Base-by-base conservation (phyloP, 2,797 vertebrate genomes). In the Crenichthys baileyi region DNA sequence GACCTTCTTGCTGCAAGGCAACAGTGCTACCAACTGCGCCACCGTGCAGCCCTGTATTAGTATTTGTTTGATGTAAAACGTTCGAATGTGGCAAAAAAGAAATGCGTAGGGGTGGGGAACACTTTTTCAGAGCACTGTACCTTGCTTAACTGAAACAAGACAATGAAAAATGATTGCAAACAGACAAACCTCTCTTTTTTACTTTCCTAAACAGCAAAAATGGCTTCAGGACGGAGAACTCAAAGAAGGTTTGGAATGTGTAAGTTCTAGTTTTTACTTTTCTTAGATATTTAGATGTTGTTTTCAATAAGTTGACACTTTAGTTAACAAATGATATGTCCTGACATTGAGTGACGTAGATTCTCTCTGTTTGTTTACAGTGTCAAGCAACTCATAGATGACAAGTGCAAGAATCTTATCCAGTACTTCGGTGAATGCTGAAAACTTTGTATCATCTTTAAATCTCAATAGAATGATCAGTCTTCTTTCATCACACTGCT, bases 401-500 rank as follows among this genome's bases (percentile, higher is more conserved):
- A 26, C 0, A 7, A 79, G 0, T 91, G 90, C 61, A 9, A 7
- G 0, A 0, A 60, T 2, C 1, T n/a, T 24, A 29, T 53, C 0
- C 3, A 53, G 0, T 91, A 90, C 79, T 88, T 91, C 0, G 1
- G 13, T 3, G 61, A 80, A 2, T 92, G 91, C 58, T 1, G 1
- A 5, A 39, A 39, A 3, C 13, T 22, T 20, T 6, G 22, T 3
- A 29, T 46, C 22, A 15, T 0, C 67, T 22, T 70, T 9, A 68
- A 31, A 15, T 58, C 51, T 55, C 29, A 8, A 22, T 36, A 5
- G 11, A 56, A 4, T 11, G 0, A 78, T 46, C 2, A 24, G 22
- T n/a, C 24, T 65, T 20, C 18, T 31, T 24, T 73, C 2, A 29
- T 22, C 79, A 20, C 26, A 63, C 20, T 26, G 0, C 8, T 12